Conservation (phyloP, 2,113 vertebrate genomes). For the Daubentonia madagascariensis region DNA sequence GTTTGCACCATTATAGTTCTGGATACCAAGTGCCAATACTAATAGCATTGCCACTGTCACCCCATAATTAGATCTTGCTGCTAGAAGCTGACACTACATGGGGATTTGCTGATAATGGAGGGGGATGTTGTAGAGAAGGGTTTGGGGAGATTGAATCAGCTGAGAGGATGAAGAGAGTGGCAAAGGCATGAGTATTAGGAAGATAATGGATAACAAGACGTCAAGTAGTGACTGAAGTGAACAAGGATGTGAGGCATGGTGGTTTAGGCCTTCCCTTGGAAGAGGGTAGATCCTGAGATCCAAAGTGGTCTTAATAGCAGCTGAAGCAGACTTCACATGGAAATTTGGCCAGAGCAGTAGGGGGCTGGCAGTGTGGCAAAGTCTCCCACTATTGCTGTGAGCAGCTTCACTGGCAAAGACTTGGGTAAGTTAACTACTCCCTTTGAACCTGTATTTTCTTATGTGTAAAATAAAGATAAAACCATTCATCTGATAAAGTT, state of each 20-base stretch:
- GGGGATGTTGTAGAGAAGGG: not conserved
- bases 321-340: conserved; percentile 7
- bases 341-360: conserved; percentile 7
- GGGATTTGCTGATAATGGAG: not conserved
- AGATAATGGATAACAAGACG: not conserved
- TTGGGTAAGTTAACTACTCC: conserved; percentile 36
- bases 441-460: conserved; percentile 47
- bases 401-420: not conserved
- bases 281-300: not conserved
- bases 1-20: not conserved
- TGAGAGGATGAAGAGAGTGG: not conserved
- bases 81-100: not conserved
- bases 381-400: not conserved
- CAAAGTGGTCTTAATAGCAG: not conserved
- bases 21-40: not conserved
- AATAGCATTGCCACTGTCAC: not conserved
- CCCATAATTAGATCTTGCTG: not conserved
- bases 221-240: not conserved
- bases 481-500: conserved; percentile 40
- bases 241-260: not conserved
- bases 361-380: not conserved
- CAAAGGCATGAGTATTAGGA: not conserved
- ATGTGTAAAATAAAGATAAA: conserved; percentile 48
- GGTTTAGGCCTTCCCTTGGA: not conserved
- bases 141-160: not conserved